Evolutionary conservation across 2,797 vertebrate genomes (phyloP).

Genomic region (Dipus sagitta): DNA sequence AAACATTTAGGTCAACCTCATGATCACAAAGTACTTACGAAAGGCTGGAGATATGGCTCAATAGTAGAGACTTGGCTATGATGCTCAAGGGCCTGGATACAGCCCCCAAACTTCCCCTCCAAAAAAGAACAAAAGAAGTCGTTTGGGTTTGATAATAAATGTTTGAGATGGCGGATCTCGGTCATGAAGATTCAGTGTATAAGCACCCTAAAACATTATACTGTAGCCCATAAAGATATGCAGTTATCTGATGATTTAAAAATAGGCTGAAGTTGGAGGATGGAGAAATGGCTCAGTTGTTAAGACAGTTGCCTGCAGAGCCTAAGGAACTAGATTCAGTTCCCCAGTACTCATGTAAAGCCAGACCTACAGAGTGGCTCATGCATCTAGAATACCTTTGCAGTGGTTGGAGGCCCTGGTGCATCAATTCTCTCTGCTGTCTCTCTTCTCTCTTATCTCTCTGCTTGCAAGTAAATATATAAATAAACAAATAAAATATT

Average conservation of each 20-base stretch:
- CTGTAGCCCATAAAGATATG: neutral
- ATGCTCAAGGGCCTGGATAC: neutral
- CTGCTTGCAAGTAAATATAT: too few species aligned
- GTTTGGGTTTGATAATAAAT: neutral
- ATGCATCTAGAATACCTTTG: too few species aligned
- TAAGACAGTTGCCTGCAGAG: too few species aligned
- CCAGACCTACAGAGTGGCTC: too few species aligned
- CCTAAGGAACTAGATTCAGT: too few species aligned
- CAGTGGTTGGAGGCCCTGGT: too few species aligned
- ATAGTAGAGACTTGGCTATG: neutral
- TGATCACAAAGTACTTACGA: neutral
- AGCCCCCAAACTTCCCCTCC: neutral
- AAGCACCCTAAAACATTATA: neutral
- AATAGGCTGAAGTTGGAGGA: neutral
- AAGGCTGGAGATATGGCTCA: neutral
- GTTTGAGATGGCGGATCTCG: neutral
- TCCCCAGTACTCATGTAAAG: too few species aligned
- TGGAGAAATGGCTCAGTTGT: too few species aligned
- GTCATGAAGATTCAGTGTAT: neutral
- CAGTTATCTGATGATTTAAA: neutral
- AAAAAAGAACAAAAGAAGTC: conserved; percentile 4
- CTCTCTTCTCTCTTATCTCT: too few species aligned
- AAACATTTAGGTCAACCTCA: conserved; percentile 28
- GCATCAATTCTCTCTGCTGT: too few species aligned
- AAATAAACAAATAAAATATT: too few species aligned